phyloP scores from a whole-genome alignment of 1,140 invertebrate species.

The Drosophila arizonae region DNA sequence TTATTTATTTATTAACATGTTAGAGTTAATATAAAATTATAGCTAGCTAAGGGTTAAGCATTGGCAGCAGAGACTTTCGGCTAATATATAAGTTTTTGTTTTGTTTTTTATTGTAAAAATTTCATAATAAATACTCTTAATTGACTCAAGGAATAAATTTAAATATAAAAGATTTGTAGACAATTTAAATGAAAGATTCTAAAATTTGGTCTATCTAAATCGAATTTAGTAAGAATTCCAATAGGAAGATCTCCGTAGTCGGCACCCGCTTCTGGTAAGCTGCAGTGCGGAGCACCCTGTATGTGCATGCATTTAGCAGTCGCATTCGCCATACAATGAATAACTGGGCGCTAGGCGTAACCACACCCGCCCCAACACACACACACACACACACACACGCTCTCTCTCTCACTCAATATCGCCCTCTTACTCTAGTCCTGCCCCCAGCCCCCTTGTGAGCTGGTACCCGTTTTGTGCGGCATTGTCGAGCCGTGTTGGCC shows the following conservation, averaged over 20 bases:
- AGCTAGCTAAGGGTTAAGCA: no score
- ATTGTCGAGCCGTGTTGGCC: conserved; percentile 57
- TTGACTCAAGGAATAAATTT: no score
- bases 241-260: not conserved
- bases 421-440: not conserved
- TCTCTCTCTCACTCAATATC: not conserved
- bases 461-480: conserved; percentile 21
- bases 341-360: conserved; percentile 11
- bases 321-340: conserved; percentile 9
- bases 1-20: no score
- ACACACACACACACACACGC: not conserved
- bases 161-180: no score
- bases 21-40: no score
- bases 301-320: conserved; percentile 20
- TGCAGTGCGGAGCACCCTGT: not conserved
- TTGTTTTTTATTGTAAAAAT: no score
- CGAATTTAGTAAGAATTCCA: no score
- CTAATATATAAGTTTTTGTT: no score
- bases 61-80: no score
- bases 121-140: no score
- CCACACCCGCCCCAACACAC: not conserved
- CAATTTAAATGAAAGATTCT: no score
- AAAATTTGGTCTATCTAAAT: no score
- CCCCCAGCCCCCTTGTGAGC: not conserved
- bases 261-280: not conserved